Conservation (phyloP, 2,888 invertebrate genomes). For the Incurvaria masculella region DNA sequence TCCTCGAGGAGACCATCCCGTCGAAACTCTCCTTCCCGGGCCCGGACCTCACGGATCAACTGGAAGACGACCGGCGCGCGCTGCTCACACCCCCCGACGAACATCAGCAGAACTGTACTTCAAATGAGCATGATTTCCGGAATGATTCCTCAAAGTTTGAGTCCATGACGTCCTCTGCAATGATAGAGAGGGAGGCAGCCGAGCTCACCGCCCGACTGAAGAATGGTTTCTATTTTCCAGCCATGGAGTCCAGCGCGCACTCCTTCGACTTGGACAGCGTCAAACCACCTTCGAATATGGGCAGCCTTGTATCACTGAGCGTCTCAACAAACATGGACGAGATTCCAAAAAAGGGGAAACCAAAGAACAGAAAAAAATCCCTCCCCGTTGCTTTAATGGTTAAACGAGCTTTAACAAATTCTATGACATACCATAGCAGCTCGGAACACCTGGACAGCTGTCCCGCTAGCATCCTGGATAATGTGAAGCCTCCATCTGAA, state of each 20-base stretch:
- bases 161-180: constrained; percentile 65
- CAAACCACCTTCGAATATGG: constrained; percentile 75
- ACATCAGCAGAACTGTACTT: constrained; percentile 8
- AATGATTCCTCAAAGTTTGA: constrained; percentile 37
- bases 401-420: constrained; percentile 64
- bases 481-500: constrained; percentile 79
- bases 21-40: constrained; percentile 25
- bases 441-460: constrained; percentile 63
- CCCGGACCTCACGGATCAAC: constrained; percentile 39
- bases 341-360: constrained; percentile 12
- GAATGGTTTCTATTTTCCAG: constrained; percentile 24
- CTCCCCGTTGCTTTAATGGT: constrained; percentile 70
- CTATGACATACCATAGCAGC: constrained; percentile 52
- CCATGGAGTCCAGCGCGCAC: constrained; percentile 58
- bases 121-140: constrained; percentile 22
- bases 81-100: background rate
- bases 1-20: constrained; percentile 38
- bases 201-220: constrained; percentile 53
- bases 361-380: constrained; percentile 62
- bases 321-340: constrained; percentile 30
- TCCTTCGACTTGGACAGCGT: constrained; percentile 70
- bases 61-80: constrained; percentile 20
- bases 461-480: constrained; percentile 67
- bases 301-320: constrained; percentile 59
- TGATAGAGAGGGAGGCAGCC: constrained; percentile 75